Evolutionary conservation across 2,888 invertebrate genomes (phyloP).

Genomic region (Leptinotarsa rubiginosa): DNA sequence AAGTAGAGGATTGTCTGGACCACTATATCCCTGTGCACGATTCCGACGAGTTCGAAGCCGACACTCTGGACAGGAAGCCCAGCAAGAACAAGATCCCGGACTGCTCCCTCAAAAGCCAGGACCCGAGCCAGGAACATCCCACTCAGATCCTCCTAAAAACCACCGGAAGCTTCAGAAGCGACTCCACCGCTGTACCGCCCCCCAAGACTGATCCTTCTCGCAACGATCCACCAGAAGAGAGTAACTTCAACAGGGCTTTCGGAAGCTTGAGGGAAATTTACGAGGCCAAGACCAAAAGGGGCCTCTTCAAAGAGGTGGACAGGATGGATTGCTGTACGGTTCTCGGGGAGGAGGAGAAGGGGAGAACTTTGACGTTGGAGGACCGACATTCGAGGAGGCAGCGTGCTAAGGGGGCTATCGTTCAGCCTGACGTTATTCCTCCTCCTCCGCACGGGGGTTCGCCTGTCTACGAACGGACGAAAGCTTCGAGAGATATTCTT

Average conservation of each 20-base stretch:
- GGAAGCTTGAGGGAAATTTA: conserved; percentile 81
- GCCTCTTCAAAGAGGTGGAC: conserved; percentile 26
- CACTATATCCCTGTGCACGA: conserved; percentile 82
- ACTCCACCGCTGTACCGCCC: conserved; percentile 45
- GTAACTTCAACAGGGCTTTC: conserved; percentile 68
- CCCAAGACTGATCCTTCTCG: background rate
- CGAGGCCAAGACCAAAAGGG: conserved; percentile 72
- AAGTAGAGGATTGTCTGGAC: conserved; percentile 84
- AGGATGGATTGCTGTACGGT: conserved; percentile 39
- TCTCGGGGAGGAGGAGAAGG: conserved; percentile 70
- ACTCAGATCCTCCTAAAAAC: conserved; percentile 74
- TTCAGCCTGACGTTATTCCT: conserved; percentile 78
- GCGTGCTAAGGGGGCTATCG: conserved; percentile 68
- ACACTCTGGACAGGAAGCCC: conserved; percentile 85
- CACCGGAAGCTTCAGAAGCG: conserved; percentile 78
- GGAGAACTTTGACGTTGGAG: conserved; percentile 77
- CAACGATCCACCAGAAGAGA: conserved; percentile 50
- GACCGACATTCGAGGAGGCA: conserved; percentile 80
- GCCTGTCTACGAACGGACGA: conserved; percentile 73
- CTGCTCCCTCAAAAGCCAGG: conserved; percentile 54
- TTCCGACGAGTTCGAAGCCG: conserved; percentile 87
- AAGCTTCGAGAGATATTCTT: conserved; percentile 70
- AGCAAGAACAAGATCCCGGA: conserved; percentile 60
- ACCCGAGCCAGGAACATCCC: conserved; percentile 70
- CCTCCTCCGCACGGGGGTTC: conserved; percentile 70